Conservation (phyloP, 2,888 invertebrate species). For the Melikaiella ostensackeni region DNA sequence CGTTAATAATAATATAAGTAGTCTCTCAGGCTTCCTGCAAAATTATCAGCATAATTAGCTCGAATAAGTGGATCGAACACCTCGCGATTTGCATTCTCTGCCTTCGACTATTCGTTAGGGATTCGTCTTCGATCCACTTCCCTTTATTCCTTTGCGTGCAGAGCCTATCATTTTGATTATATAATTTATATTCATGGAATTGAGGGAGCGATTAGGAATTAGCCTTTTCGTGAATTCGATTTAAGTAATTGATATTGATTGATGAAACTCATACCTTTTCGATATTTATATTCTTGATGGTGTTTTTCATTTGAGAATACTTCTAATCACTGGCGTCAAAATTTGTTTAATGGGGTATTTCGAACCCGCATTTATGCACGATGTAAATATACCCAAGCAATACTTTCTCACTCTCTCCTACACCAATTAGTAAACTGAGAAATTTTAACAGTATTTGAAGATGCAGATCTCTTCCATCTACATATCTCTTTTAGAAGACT, state of each 20-base stretch:
- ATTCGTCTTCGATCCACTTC: not conserved
- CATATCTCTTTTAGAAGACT: not conserved
- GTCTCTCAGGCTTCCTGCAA: conserved; percentile 13
- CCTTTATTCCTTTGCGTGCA: not conserved
- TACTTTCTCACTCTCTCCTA: conserved; percentile 37
- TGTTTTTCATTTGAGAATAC: not conserved
- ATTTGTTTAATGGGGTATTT: not conserved
- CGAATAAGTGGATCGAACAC: not conserved
- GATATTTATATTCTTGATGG: not conserved
- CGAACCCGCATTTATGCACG: conserved; percentile 1
- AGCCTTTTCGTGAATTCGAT: not conserved
- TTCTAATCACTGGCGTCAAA: not conserved
- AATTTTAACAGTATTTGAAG: not conserved
- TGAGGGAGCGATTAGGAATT: not conserved
- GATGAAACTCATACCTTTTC: not conserved
- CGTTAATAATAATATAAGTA: conserved; percentile 9
- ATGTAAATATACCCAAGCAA: conserved; percentile 11
- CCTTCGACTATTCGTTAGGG: not conserved
- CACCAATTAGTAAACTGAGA: not conserved
- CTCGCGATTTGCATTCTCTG: not conserved
- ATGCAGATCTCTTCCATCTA: not conserved
- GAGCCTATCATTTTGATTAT: not conserved
- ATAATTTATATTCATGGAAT: not conserved
- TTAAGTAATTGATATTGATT: not conserved
- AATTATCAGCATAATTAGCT: not conserved